Percentiles rank a stretch among this genome's conserved stretches.
These are phyloP conservation scores for Heliconius hermathena DNA, from an alignment of 1,140 invertebrate genomes.

Conservation along the genomic window DNA sequence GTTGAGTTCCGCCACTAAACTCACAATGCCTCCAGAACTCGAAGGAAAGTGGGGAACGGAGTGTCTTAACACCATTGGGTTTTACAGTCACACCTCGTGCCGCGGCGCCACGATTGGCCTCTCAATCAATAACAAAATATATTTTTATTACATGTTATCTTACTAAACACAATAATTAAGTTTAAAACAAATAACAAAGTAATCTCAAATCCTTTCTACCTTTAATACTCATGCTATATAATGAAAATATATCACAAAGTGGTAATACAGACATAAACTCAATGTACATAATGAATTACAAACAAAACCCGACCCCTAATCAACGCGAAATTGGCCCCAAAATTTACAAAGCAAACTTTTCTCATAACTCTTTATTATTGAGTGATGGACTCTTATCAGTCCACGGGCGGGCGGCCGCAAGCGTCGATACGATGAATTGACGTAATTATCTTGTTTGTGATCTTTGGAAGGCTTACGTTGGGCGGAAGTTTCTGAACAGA, in stretches of 20 bases:
- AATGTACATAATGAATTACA: not conserved
- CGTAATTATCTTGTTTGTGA: slow-evolving; percentile 7
- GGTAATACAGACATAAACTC: not conserved
- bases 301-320: not conserved
- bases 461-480: slow-evolving; percentile 1
- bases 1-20: too few species aligned
- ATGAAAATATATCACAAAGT: not conserved
- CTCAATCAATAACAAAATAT: too few species aligned
- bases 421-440: slow-evolving; percentile 22
- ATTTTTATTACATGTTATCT: too few species aligned
- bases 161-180: not conserved
- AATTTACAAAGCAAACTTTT: slow-evolving; percentile 14
- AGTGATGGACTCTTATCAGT: slow-evolving; percentile 18
- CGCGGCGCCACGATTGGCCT: too few species aligned
- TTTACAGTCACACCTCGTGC: too few species aligned
- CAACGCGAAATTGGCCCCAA: not conserved
- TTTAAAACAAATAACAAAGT: not conserved
- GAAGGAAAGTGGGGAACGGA: too few species aligned
- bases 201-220: not conserved
- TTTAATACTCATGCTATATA: not conserved
- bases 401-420: slow-evolving; percentile 18
- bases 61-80: too few species aligned
- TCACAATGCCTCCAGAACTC: too few species aligned
- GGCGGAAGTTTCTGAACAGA: not conserved
- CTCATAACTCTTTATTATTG: slow-evolving; percentile 20